Conservation (phyloP, 1,140 invertebrate species). For the Diabrotica virgifera region DNA sequence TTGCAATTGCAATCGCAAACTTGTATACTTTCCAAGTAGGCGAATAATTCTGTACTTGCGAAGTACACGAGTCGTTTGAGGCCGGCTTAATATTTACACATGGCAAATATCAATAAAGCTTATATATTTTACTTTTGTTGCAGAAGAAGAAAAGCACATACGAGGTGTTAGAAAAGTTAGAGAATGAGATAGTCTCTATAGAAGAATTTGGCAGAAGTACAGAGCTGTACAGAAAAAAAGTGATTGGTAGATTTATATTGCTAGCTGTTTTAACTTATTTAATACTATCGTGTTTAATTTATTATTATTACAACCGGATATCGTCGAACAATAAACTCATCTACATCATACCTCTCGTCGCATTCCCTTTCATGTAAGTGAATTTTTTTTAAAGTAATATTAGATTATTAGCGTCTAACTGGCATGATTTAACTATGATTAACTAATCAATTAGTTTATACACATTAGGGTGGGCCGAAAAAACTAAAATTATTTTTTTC, state of each 20-base stretch:
- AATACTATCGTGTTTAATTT: conserved; percentile 69
- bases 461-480: too few species aligned
- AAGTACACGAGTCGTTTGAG: too few species aligned
- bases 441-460: too few species aligned
- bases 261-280: conserved; percentile 79
- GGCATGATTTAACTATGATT: too few species aligned
- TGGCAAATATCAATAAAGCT: too few species aligned
- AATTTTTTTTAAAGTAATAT: conserved; percentile 24
- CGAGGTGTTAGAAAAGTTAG: conserved; percentile 72
- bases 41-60: too few species aligned
- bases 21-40: too few species aligned
- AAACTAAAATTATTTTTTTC: too few species aligned
- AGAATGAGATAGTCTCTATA: conserved; percentile 77
- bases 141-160: conserved; percentile 80
- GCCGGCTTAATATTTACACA: too few species aligned
- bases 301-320: conserved; percentile 73
- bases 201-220: conserved; percentile 76
- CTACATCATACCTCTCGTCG: conserved; percentile 68
- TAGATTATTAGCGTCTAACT: not conserved
- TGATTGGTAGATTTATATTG: conserved; percentile 75
- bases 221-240: conserved; percentile 73
- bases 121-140: conserved; percentile 41
- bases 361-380: conserved; percentile 78
- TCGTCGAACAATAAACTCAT: conserved; percentile 66
- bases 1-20: too few species aligned